phyloP scores from a whole-genome alignment of 2,888 invertebrate species.

The Deilephila porcellus region DNA sequence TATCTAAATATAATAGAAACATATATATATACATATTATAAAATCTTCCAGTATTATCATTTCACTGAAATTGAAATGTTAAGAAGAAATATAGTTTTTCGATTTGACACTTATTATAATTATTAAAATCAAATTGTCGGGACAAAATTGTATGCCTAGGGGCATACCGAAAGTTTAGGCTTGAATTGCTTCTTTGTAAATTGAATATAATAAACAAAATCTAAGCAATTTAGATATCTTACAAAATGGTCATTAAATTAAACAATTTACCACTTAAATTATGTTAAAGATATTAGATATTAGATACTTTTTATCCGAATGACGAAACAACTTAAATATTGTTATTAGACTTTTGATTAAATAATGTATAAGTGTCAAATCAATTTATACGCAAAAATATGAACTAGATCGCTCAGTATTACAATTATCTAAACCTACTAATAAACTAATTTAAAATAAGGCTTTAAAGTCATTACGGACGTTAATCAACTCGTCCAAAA shows the following conservation, averaged over 20 bases:
- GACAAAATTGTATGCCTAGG: background rate
- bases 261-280: too few species aligned
- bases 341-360: background rate
- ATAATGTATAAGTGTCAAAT: background rate
- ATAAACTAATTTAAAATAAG: background rate
- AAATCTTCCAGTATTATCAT: slow-evolving; percentile 38
- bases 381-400: background rate
- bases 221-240: too few species aligned
- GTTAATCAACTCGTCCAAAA: background rate
- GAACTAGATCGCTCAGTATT: background rate
- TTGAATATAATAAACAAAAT: too few species aligned
- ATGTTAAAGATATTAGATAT: too few species aligned
- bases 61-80: slow-evolving; percentile 46
- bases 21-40: slow-evolving; percentile 36
- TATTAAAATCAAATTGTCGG: background rate
- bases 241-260: too few species aligned
- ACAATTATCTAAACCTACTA: background rate
- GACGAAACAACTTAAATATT: too few species aligned
- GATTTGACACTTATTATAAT: slow-evolving; percentile 2
- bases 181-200: too few species aligned
- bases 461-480: background rate
- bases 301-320: too few species aligned
- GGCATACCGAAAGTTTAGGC: too few species aligned
- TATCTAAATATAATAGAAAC: slow-evolving; percentile 37
- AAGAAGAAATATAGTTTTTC: slow-evolving; percentile 38